Conservation (phyloP, 2,888 invertebrate genomes). For the Cerceris rybyensis region DNA sequence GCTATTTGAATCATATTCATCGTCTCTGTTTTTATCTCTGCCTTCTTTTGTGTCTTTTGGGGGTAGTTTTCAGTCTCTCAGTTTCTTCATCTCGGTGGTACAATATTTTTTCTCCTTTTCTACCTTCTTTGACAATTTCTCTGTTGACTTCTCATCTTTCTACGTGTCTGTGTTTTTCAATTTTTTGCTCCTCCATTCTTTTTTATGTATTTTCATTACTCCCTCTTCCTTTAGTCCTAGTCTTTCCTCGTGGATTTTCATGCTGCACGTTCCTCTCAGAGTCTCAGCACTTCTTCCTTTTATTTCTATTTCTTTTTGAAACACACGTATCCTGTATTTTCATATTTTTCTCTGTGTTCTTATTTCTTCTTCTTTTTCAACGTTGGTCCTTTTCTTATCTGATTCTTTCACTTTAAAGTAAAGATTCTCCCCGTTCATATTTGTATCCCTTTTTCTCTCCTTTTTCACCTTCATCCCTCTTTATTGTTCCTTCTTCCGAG, state of each 20-base stretch:
- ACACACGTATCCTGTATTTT: too few relatives aligned
- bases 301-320: too few relatives aligned
- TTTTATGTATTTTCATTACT: neutral
- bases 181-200: neutral
- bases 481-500: constrained; percentile 15
- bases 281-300: neutral
- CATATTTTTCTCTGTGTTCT: too few relatives aligned
- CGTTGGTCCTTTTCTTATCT: too few relatives aligned
- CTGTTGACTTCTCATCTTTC: neutral
- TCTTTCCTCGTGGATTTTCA: neutral
- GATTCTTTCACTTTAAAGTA: too few relatives aligned
- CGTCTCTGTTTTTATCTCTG: neutral
- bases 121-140: neutral
- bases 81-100: too few relatives aligned
- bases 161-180: neutral
- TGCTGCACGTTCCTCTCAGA: neutral
- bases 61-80: too few relatives aligned
- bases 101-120: too few relatives aligned
- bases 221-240: neutral
- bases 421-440: too few relatives aligned
- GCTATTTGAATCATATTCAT: neutral
- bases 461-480: too few relatives aligned
- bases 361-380: too few relatives aligned
- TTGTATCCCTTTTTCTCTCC: too few relatives aligned
- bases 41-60: neutral